Base-by-base conservation (phyloP, 1,140 invertebrate genomes). In the Acromyrmex heyeri region DNA sequence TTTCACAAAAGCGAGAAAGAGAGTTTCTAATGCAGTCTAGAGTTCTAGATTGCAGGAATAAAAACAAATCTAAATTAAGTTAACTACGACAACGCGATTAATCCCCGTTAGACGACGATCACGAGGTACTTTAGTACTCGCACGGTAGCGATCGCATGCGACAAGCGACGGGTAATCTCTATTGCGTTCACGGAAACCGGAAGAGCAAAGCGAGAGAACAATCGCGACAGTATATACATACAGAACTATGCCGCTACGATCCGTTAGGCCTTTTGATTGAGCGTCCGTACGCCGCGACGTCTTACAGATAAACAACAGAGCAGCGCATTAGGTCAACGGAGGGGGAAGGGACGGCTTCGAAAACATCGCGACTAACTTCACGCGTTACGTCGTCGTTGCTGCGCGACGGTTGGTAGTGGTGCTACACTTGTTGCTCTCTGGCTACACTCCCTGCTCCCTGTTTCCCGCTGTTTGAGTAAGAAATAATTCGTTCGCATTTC, bases 371-470 rank as follows among this genome's bases (percentile, higher is more conserved):
- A 14, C 21, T 2, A 48, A 27, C 38, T 69, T 69, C 14, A 50
- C 38, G 64, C 34, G 38, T 24, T 12, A 44, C 65, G 38, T 34
- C 6, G n/a, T 57, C 55, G 3, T 34, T 7, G 18, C 18, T 6
- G 55, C n/a, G 50, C 34, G 34, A 5, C 7, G 34, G 6, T 5
- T 21, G 12, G 24, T 10, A 10, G 12, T 21, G 38, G 12, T 14
- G 65, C 38, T 16, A 21, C 65, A 69, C 65, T 69, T 69, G 65
- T 69, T 69, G 65, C 65, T 69, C 38, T n/a, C 38, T 44, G n/a
- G 24, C 3, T 69, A 12, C 34, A 24, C n/a, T 48, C 24, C 38
- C 21, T 8, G 38, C 21, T 30, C 30, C 30, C 3, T 30, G 14
- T 48, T 69, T 50, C 7, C 2, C 65, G 6, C 12, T 48, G n/a